Base-by-base conservation (phyloP, 2,113 vertebrate species). In the Picathartes gymnocephalus region DNA sequence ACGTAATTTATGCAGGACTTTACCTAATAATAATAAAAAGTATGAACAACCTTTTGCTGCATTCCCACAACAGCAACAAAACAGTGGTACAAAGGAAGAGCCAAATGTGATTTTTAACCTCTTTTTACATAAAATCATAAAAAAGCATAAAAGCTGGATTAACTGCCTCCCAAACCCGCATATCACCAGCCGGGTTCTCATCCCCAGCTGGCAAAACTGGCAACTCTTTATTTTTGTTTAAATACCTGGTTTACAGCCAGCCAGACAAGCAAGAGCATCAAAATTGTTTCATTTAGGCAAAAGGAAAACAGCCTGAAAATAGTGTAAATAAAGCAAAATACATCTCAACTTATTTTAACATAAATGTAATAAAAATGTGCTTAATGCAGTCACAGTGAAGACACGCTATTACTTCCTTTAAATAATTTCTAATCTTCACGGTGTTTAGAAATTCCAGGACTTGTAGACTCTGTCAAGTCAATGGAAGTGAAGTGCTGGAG, bases 121-220 rank as follows among this genome's bases (percentile, higher is more conserved):
- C 95, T 97, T 98, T 98, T 98, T 97, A 97, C 97, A 97, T 95
- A 97, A 97, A 98, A 98, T 97, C 97, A 97, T 98, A 98, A 98
- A 98, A 94, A 98, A 97, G 71, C 98, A 98, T 98, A 98, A 98
- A 98, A 97, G 96, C 98, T 97, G 97, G 97, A 98, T 98, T 97
- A 98, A 98, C 97, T 97, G 97, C 97, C 96, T 98, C 95, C 95
- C 22, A 95, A 97, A 98, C 97, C 97, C 97, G 2, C 97, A 56
- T 96, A 97, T 98, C 94, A 97, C 96, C 98, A 98, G 98, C 97
- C 97, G 97, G 97, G 98, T 98, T 98, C 97, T 98, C 98, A 97
- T 97, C 95, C 98, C 98, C 98, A 98, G 98, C 98, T 98, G 98
- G 97, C 97, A 98, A 97, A 98, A 97, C 98, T 98, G 98, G 97